Evolutionary conservation across 2,888 invertebrate species (phyloP).

Genomic region (Acrobasis consociella): DNA sequence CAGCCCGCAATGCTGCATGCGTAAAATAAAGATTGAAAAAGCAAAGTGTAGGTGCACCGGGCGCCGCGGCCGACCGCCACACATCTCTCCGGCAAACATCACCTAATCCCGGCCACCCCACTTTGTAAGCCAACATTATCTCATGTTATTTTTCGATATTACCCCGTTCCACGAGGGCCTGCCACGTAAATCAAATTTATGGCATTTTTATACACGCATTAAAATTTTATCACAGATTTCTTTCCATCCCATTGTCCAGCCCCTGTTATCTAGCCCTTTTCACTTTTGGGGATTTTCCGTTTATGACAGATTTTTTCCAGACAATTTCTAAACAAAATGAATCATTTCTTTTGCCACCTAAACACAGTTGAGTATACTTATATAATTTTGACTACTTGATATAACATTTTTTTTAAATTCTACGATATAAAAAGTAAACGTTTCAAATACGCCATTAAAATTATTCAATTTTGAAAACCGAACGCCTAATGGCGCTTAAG

Average conservation of each 20-base stretch:
- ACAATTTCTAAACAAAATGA: neutral
- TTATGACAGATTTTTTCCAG: neutral
- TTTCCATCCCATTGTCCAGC: conserved; percentile 73
- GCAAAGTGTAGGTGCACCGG: conserved; percentile 1
- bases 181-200: conserved; percentile 81
- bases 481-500: conserved; percentile 19
- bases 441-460: neutral
- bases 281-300: conserved; percentile 36
- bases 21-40: conserved; percentile 15
- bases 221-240: conserved; percentile 81
- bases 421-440: neutral
- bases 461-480: conserved; percentile 10
- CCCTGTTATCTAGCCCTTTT: conserved; percentile 54
- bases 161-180: conserved; percentile 72
- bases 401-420: neutral
- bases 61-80: conserved; percentile 20
- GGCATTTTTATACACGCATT: conserved; percentile 80
- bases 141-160: conserved; percentile 80
- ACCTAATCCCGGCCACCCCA: conserved; percentile 65
- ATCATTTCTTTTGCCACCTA: too few species aligned
- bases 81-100: conserved; percentile 47
- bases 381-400: neutral
- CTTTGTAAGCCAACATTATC: conserved; percentile 76
- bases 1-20: neutral
- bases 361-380: neutral